Conservation (phyloP, 2,888 invertebrate species). For the Lasioglossum marginatum region DNA sequence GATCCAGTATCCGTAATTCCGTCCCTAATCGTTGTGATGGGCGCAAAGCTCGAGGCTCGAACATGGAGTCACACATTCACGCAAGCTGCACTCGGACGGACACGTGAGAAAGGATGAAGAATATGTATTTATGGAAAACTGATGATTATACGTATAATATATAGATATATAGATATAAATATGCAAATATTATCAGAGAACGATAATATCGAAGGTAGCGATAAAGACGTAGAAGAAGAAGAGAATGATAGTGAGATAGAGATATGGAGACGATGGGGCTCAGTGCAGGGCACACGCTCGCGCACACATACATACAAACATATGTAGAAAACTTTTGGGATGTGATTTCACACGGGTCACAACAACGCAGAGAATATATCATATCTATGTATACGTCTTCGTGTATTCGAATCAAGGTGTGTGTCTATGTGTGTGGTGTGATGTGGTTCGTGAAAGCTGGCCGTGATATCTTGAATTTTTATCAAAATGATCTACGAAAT, state of each 20-base stretch:
- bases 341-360: conserved; percentile 91
- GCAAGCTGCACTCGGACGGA: conserved; percentile 82
- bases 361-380: conserved; percentile 88
- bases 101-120: conserved; percentile 71
- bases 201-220: conserved; percentile 34
- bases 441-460: conserved; percentile 15
- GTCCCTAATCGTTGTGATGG: conserved; percentile 41
- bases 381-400: conserved; percentile 73
- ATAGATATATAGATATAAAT: background rate
- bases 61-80: conserved; percentile 78
- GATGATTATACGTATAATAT: background rate
- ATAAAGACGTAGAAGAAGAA: conserved; percentile 33
- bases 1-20: conserved; percentile 19
- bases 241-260: conserved; percentile 43
- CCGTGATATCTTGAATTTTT: background rate
- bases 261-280: conserved; percentile 49
- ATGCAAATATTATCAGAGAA: conserved; percentile 36
- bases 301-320: conserved; percentile 84
- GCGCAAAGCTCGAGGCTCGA: conserved; percentile 64
- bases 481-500: background rate
- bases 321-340: conserved; percentile 85
- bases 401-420: conserved; percentile 46
- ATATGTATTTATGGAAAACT: background rate
- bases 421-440: conserved; percentile 1
- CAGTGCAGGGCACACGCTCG: conserved; percentile 83